Evolutionary conservation across 2,113 vertebrate genomes (phyloP), one percentile per base, ranked within the genome.

Genomic region (Esox niger): DNA sequence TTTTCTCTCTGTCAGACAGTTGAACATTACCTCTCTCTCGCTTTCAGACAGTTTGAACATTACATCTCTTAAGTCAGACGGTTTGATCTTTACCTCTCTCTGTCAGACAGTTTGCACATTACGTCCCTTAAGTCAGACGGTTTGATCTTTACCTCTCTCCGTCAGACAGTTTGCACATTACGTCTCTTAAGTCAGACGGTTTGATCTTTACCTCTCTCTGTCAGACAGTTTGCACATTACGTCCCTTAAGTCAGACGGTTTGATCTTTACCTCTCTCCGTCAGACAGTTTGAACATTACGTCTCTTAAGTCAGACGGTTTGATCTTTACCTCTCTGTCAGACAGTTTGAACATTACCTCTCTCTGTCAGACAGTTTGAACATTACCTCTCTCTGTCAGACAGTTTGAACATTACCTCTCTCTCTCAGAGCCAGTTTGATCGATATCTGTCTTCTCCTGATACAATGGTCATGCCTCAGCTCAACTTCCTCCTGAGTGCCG

Each of bases 401-500:
- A n/a, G n/a, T n/a, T n/a, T n/a, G n/a, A n/a, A n/a, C n/a, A n/a
- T 38, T 11, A 38, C 11, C 35, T 38, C 35, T 38, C 35, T 54
- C 3, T 57, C 29, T 32, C 38, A 99, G 97, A 94, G 92, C 74
- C 96, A 99, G 85, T 99, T 99, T 86, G 97, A 99, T 86, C 94
- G 95, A 20, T 99, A 98, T 77, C 82, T 99, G 30, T 93, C 96
- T 1, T 95, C 95, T 13, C 96, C 97, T 15, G 97, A 99, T 86
- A 93, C 92, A 23, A 86, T 98, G 1, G 49, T 96, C 76, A 96
- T 98, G 95, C 90, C 95, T 6, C 97, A 99, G 79, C 91, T 98
- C 85, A 98, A 95, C 88, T 97, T 96, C 73, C 94, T 99, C 68
- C 92, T 99, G 47, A 99, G 97, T 64, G 92, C 95, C 27, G 94